Evolutionary conservation across 2,888 invertebrate genomes (phyloP).

Genomic region (Latrodectus hesperus): DNA sequence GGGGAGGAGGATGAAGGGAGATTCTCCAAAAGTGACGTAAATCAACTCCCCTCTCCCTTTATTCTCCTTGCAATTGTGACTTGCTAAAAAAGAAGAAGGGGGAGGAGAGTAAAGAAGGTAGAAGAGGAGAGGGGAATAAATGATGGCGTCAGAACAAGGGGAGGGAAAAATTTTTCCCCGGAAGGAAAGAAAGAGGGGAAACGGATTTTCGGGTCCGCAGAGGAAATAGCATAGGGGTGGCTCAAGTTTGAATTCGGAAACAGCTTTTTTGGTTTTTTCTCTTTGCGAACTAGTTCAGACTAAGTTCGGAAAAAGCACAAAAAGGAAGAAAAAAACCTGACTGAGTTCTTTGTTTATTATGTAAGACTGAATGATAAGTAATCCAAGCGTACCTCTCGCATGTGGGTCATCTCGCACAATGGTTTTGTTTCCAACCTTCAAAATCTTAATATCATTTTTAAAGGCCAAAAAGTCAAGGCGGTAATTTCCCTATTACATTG

Average conservation of each 20-base stretch:
- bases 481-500: not conserved
- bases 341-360: slow-evolving; percentile 44
- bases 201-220: slow-evolving; percentile 18
- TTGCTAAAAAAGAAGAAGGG: slow-evolving; percentile 41
- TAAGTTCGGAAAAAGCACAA: not conserved
- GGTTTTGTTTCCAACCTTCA: too few species aligned
- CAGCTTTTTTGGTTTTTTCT: slow-evolving; percentile 18
- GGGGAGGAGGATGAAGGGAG: slow-evolving; percentile 10
- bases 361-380: slow-evolving; percentile 33
- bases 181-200: slow-evolving; percentile 10
- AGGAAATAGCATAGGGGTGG: slow-evolving; percentile 61
- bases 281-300: slow-evolving; percentile 2
- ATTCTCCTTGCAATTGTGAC: slow-evolving; percentile 23
- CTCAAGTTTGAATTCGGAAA: slow-evolving; percentile 49
- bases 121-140: slow-evolving; percentile 22
- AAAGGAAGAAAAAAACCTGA: slow-evolving; percentile 10
- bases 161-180: slow-evolving; percentile 1
- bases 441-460: not conserved
- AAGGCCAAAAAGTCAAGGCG: not conserved
- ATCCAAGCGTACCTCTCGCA: slow-evolving; percentile 8
- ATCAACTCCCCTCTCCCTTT: slow-evolving; percentile 33
- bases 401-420: slow-evolving; percentile 19
- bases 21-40: slow-evolving; percentile 44
- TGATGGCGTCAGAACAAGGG: slow-evolving; percentile 36
- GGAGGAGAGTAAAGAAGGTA: not conserved